These are phyloP conservation scores for Acinonyx jubatus DNA, from an alignment of 2,113 vertebrate species.

Conservation along the genomic window DNA sequence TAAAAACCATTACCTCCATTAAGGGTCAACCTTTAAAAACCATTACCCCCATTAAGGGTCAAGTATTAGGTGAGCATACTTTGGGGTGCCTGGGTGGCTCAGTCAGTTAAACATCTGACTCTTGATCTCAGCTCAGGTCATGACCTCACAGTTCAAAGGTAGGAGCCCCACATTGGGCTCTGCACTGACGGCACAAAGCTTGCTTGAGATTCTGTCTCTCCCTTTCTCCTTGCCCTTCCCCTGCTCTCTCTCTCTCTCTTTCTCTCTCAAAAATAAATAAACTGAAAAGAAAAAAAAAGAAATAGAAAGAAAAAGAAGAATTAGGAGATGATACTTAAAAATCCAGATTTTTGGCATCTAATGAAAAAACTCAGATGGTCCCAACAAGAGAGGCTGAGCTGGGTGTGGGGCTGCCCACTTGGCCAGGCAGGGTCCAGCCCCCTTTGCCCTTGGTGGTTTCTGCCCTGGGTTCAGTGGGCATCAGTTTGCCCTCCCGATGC, in stretches of 20 bases:
- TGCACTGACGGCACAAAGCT: too few relatives aligned
- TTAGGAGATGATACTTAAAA: not conserved
- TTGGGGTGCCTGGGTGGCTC: not conserved
- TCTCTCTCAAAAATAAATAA: too few relatives aligned
- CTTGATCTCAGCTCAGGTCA: too few relatives aligned
- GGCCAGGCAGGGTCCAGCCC: not conserved
- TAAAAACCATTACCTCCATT: not conserved
- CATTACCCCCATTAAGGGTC: too few relatives aligned
- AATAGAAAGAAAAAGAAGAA: not conserved
- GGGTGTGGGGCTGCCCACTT: not conserved
- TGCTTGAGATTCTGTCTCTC: too few relatives aligned
- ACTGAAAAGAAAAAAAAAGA: not conserved
- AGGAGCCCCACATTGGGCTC: too few relatives aligned
- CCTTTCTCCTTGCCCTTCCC: too few relatives aligned
- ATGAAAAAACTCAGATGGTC: not conserved
- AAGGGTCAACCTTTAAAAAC: not conserved
- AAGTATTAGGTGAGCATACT: not conserved
- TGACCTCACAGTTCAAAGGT: too few relatives aligned
- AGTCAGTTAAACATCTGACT: too few relatives aligned
- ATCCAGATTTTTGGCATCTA: not conserved
- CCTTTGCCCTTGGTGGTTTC: not conserved
- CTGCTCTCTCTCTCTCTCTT: too few relatives aligned
- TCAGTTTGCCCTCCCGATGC: accelerated
- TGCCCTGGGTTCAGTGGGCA: not conserved
- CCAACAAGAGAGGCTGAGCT: not conserved